A percentile compares a stretch with the other conserved stretches of the same genome.
These are phyloP conservation scores for Bembecia ichneumoniformis DNA, from an alignment of 2,888 invertebrate genomes.

Conservation along the genomic window DNA sequence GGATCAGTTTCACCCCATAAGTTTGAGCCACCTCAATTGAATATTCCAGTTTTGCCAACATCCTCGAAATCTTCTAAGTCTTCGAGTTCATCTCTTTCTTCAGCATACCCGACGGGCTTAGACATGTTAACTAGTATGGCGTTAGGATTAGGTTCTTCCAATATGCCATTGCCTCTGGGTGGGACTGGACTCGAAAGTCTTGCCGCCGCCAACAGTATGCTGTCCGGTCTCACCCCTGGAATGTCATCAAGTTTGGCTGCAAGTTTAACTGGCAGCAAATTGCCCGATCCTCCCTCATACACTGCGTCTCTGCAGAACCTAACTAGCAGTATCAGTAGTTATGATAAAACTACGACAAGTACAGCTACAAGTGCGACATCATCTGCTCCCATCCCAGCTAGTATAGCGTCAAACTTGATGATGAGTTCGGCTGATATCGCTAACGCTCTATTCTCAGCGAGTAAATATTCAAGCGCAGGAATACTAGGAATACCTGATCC, in stretches of 20 bases:
- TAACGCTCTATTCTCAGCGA: constrained; percentile 77
- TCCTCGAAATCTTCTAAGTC: constrained; percentile 74
- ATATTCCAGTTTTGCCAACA: constrained; percentile 73
- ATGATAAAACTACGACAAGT: constrained; percentile 60
- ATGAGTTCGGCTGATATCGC: constrained; percentile 76
- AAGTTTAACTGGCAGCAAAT: constrained; percentile 50
- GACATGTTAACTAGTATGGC: constrained; percentile 70
- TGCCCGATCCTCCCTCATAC: constrained; percentile 62
- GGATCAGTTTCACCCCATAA: constrained; percentile 68
- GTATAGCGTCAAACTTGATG: constrained; percentile 74
- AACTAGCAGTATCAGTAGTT: constrained; percentile 49
- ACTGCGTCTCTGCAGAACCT: constrained; percentile 59
- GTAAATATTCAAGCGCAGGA: constrained; percentile 75
- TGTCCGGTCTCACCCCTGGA: constrained; percentile 52
- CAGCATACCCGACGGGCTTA: constrained; percentile 60
- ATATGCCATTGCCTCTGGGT: constrained; percentile 55
- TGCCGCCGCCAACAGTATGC: constrained; percentile 65
- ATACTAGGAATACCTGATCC: constrained; percentile 81
- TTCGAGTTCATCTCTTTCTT: constrained; percentile 63
- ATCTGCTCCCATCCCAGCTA: constrained; percentile 63
- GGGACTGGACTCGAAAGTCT: constrained; percentile 57
- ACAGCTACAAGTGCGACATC: constrained; percentile 59
- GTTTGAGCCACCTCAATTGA: constrained; percentile 68
- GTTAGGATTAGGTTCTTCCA: constrained; percentile 53
- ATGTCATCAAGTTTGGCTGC: constrained; percentile 56